These are phyloP conservation scores for Eleginops maclovinus DNA, from an alignment of 2,113 vertebrate species.

Conservation along the genomic window DNA sequence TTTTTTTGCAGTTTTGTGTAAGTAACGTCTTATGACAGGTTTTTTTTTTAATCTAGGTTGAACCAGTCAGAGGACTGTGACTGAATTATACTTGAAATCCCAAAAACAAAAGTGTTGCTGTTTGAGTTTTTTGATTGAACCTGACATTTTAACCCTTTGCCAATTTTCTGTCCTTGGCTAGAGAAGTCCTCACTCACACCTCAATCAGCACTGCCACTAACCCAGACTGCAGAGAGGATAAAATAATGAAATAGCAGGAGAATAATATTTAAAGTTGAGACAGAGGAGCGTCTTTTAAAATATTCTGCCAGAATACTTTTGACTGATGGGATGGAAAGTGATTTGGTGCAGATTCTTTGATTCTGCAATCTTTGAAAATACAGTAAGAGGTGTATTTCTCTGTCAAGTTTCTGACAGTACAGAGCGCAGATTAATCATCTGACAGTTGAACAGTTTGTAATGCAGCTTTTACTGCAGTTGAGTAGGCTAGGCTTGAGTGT, in stretches of 20 bases:
- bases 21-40: too few species aligned
- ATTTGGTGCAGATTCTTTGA: not conserved
- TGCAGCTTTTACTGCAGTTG: not conserved
- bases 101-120: not conserved
- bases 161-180: slow-evolving; percentile 11
- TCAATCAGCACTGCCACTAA: slow-evolving; percentile 5
- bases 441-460: not conserved
- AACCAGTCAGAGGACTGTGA: not conserved
- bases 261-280: not conserved
- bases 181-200: not conserved
- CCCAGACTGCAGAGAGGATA: not conserved
- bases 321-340: slow-evolving; percentile 1
- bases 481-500: not conserved
- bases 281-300: not conserved
- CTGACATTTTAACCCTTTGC: not conserved
- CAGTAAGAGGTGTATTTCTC: too few species aligned
- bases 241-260: not conserved
- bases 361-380: too few species aligned
- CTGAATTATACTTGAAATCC: not conserved
- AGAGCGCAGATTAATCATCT: not conserved
- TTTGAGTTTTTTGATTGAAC: not conserved
- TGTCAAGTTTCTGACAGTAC: not conserved
- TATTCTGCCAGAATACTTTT: not conserved
- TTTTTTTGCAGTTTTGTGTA: not conserved
- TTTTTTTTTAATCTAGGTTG: not conserved